These are phyloP conservation scores for Falco berigora DNA, from an alignment of 2,797 vertebrate species.

Conservation along the genomic window DNA sequence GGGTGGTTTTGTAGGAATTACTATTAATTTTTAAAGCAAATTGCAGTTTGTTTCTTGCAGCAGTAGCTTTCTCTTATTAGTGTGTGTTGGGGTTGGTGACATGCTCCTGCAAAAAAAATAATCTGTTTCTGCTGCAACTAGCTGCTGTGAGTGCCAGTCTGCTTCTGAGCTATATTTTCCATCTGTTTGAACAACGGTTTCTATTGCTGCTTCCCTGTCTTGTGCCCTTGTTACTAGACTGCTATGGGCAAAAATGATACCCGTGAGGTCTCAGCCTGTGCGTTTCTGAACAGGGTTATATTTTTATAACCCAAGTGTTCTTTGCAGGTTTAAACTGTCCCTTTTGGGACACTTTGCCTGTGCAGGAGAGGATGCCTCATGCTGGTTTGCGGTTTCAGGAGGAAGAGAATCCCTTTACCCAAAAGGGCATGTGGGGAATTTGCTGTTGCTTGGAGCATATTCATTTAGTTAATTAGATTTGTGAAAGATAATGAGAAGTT, in stretches of 20 bases:
- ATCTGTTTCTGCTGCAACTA: not conserved
- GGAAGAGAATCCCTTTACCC: not conserved
- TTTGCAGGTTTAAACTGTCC: not conserved
- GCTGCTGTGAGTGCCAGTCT: not conserved
- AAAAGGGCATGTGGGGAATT: not conserved
- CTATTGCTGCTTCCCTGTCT: not conserved
- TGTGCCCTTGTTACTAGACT: not conserved
- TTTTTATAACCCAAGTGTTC: not conserved
- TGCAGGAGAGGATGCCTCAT: not conserved
- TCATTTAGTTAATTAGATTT: conserved; percentile 34
- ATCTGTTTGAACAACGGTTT: not conserved
- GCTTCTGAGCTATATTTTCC: not conserved
- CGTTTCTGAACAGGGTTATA: not conserved
- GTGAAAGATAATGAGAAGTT: conserved; percentile 19
- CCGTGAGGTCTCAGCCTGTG: not conserved
- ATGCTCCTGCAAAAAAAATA: not conserved
- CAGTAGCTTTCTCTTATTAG: not conserved
- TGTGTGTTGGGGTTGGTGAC: not conserved
- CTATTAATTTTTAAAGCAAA: not conserved
- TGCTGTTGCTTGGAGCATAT: conserved; percentile 6
- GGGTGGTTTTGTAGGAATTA: not conserved
- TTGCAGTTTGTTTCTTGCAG: not conserved
- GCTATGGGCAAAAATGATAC: not conserved
- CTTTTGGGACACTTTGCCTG: not conserved
- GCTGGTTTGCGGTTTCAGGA: not conserved